Evolutionary conservation across 2,113 vertebrate species (phyloP).

Genomic region (Pterocles orientalis): DNA sequence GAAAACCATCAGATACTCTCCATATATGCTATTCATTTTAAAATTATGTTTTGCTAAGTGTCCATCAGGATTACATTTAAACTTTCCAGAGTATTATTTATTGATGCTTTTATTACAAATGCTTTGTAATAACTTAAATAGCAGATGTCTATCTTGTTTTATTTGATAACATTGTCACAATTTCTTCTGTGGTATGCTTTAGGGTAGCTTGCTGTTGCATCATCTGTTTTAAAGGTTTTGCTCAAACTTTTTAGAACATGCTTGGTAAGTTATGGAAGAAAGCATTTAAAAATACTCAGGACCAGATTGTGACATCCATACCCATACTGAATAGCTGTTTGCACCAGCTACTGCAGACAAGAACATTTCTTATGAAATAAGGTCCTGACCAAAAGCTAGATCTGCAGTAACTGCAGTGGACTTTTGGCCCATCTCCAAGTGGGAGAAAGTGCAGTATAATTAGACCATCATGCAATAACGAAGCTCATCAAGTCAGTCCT

Average conservation of each 20-base stretch:
- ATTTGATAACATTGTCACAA: slow-evolving; percentile 18
- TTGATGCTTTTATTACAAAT: too few species aligned
- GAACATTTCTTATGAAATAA: not conserved
- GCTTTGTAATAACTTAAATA: slow-evolving; percentile 49
- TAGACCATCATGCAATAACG: not conserved
- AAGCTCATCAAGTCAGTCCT: not conserved
- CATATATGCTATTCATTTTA: not conserved
- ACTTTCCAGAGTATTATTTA: slow-evolving; percentile 50
- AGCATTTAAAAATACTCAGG: not conserved
- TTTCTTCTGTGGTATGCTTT: not conserved
- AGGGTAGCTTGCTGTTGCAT: not conserved
- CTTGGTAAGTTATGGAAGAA: not conserved
- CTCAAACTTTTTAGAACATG: not conserved
- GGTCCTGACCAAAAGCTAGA: not conserved
- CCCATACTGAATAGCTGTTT: not conserved
- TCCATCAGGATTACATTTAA: slow-evolving; percentile 56
- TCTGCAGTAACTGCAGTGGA: not conserved
- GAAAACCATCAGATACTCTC: slow-evolving; percentile 5
- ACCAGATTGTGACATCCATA: not conserved
- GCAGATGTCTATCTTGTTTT: slow-evolving; percentile 46
- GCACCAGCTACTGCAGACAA: not conserved
- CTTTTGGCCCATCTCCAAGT: not conserved
- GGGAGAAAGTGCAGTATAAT: not conserved
- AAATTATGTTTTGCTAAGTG: slow-evolving; percentile 48
- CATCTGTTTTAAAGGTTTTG: not conserved